A percentile compares a stretch with the other conserved stretches of the same genome.
These are phyloP conservation scores for Pangasius djambal DNA, from an alignment of 2,797 vertebrate species.

Conservation along the genomic window DNA sequence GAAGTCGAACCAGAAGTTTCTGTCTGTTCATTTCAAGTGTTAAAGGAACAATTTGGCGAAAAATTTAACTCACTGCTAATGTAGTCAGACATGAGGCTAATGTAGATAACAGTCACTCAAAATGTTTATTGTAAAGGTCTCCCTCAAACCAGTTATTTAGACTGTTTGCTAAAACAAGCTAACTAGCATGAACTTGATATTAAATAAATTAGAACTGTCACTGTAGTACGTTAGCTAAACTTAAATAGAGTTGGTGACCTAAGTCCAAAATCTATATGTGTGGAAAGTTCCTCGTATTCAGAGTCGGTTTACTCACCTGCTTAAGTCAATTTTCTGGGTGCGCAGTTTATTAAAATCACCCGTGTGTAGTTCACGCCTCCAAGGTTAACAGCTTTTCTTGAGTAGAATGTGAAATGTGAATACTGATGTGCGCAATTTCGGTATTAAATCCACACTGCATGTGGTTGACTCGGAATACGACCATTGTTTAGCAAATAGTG, in stretches of 20 bases:
- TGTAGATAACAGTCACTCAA: background rate
- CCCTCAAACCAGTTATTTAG: background rate
- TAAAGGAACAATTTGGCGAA: background rate
- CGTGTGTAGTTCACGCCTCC: background rate
- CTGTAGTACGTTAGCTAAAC: background rate
- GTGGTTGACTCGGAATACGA: background rate
- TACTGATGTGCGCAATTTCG: background rate
- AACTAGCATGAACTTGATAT: background rate
- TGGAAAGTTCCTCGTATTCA: background rate
- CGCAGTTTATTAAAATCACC: background rate
- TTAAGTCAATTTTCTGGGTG: too few species aligned
- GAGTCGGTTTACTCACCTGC: background rate
- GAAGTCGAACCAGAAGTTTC: background rate
- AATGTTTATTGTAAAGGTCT: background rate
- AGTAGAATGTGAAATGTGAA: background rate
- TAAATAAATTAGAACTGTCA: background rate
- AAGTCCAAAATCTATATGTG: background rate
- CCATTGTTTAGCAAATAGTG: background rate
- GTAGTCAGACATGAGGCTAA: background rate
- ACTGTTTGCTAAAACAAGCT: background rate
- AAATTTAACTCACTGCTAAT: background rate
- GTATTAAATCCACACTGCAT: background rate
- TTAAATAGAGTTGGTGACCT: background rate
- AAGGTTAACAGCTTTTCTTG: background rate
- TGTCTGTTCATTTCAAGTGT: background rate